A percentile compares a stretch with the other conserved stretches of the same genome.
Conservation (phyloP, 1,140 invertebrate genomes). For the Pristionchus pacificus region DNA sequence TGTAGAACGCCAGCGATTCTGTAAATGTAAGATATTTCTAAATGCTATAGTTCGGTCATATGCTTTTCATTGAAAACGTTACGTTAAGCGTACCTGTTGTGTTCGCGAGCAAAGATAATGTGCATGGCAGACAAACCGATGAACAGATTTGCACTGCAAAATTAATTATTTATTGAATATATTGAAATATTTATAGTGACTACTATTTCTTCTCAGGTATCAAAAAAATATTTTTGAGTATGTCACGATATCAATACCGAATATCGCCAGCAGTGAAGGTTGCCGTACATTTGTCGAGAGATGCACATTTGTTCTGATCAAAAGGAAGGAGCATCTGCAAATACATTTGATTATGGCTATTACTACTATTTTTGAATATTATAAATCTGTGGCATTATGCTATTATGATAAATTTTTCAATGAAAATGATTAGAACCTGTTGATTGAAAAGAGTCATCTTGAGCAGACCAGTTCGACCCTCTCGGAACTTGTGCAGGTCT, state of each 20-base stretch:
- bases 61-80: conserved; percentile 3
- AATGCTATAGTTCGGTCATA: background rate
- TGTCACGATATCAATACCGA: too few relatives aligned
- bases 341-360: background rate
- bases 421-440: conserved; percentile 26
- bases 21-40: background rate
- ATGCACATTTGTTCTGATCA: conserved; percentile 47
- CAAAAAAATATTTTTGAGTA: too few relatives aligned
- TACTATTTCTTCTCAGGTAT: too few relatives aligned
- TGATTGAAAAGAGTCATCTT: conserved; percentile 55
- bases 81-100: conserved; percentile 46
- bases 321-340: conserved; percentile 46
- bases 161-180: too few relatives aligned
- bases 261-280: conserved; percentile 56
- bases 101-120: conserved; percentile 55
- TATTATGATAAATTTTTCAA: conserved; percentile 6
- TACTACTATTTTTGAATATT: background rate
- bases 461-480: conserved; percentile 53
- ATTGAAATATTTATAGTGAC: too few relatives aligned
- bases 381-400: background rate
- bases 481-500: conserved; percentile 55
- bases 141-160: conserved; percentile 55
- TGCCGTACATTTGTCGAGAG: conserved; percentile 42
- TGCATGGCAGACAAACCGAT: conserved; percentile 54
- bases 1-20: conserved; percentile 43